These are phyloP conservation scores for Amblyjoppa proteus DNA, from an alignment of 2,888 invertebrate species.

Conservation along the genomic window DNA sequence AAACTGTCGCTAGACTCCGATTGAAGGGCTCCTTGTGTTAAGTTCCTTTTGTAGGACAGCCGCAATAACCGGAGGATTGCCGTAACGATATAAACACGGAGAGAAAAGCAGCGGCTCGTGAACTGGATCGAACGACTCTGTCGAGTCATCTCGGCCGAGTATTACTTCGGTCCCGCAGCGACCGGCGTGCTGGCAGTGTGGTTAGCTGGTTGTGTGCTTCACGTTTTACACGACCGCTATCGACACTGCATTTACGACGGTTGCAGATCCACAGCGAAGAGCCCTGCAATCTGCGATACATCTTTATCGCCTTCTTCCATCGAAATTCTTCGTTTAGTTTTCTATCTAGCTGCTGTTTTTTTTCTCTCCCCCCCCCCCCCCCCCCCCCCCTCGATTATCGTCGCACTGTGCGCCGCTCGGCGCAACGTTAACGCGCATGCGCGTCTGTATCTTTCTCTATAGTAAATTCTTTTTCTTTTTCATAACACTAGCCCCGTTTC, in stretches of 20 bases:
- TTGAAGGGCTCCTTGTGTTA: not conserved
- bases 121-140: conserved; percentile 25
- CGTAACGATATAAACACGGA: not conserved
- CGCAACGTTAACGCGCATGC: not conserved
- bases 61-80: not conserved
- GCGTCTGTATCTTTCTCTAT: not conserved
- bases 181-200: conserved; percentile 98
- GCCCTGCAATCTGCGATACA: conserved; percentile 47
- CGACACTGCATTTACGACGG: conserved; percentile 95
- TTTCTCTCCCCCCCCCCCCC: not conserved
- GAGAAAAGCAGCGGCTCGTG: conserved; percentile 5
- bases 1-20: not conserved
- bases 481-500: conserved; percentile 49
- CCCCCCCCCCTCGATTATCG: not conserved
- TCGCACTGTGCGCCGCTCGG: not conserved
- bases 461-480: not conserved
- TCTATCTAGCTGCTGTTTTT: not conserved
- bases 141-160: conserved; percentile 24
- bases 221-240: conserved; percentile 94
- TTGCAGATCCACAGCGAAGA: conserved; percentile 74
- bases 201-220: conserved; percentile 99
- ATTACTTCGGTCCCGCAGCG: conserved; percentile 73
- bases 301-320: conserved; percentile 4
- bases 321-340: not conserved
- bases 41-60: not conserved